Evolutionary conservation across 2,888 invertebrate species (phyloP), one percentile per base, ranked within the genome.

Genomic region (Drosophila paramelanica): DNA sequence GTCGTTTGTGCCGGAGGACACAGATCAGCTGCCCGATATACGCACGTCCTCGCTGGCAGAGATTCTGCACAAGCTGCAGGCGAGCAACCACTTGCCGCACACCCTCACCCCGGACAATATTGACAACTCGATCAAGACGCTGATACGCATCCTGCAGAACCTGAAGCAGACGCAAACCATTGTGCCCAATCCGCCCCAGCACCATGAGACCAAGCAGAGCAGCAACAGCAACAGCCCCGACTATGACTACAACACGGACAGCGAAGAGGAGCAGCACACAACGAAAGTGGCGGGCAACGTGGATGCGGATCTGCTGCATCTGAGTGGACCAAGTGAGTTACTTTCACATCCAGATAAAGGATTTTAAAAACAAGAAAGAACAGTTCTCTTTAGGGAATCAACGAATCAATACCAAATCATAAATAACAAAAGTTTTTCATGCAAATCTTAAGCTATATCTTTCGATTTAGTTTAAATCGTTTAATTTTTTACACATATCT

Each of bases 91-190:
- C 46, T 93, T 97, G 77, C 96, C 97, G 0, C 95, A 96, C 77
- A 95, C 95, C 8, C 93, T 97, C 27, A 96, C 96, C 5, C 94
- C 95, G 56, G 95, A 96, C 76, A 97, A 97, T 84, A 95, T 97
- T 47, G 96, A 96, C 79, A 95, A 95, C 68, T 96, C 96, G 50
- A 96, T 97, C 71, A 94, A 94, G 89, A 96, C 96, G 0, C 92
- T 97, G 64, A 94, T 96, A 13, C 95, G 95, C 89, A 96, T 96
- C 66, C 92, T 97, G 51, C 95, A 95, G 85, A 94, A 95, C 62
- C 92, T 97, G 50, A 96, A 95, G 71, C 81, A 90, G 69, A 90
- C 92, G 0, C 92, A 92, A 74, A 90, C 91, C 23, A 90, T 92
- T 70, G 89, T 89, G 13, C 79, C 91, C 50, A 90, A 90, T 79